These are phyloP conservation scores for Stenolophus ochropezus DNA, from an alignment of 2,888 invertebrate genomes.

Conservation along the genomic window DNA sequence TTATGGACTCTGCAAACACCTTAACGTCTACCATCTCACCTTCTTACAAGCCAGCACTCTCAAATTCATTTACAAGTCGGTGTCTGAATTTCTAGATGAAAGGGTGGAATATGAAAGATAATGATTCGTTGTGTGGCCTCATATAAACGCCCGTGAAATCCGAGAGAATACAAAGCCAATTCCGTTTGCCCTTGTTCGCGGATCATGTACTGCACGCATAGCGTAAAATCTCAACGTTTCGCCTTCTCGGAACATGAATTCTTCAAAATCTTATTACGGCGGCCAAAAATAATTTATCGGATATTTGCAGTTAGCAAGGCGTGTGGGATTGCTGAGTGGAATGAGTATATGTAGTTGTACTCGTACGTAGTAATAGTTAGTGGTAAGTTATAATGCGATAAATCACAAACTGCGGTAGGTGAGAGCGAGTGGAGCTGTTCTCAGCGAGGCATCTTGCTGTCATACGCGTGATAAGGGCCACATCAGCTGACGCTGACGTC, in stretches of 20 bases:
- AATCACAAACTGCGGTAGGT: slow-evolving; percentile 26
- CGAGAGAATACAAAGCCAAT: not conserved
- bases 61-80: not conserved
- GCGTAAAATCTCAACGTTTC: not conserved
- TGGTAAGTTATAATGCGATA: not conserved
- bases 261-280: slow-evolving; percentile 20
- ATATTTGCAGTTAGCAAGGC: slow-evolving; percentile 5
- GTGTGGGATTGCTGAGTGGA: not conserved
- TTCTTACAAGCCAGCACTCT: not conserved
- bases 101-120: no score
- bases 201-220: not conserved
- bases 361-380: not conserved
- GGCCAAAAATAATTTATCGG: slow-evolving; percentile 37
- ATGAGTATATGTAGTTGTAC: not conserved
- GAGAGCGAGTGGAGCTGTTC: not conserved
- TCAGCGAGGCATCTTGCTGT: slow-evolving; percentile 1
- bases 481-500: slow-evolving; percentile 19
- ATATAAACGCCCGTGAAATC: not conserved
- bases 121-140: not conserved
- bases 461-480: slow-evolving; percentile 37
- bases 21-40: not conserved
- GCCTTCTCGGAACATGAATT: slow-evolving; percentile 2
- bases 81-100: no score
- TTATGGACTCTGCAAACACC: no score
- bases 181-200: slow-evolving; percentile 2